These are phyloP conservation scores for Hapalemur alaotrensis DNA, from an alignment of 2,797 vertebrate species.

Conservation along the genomic window DNA sequence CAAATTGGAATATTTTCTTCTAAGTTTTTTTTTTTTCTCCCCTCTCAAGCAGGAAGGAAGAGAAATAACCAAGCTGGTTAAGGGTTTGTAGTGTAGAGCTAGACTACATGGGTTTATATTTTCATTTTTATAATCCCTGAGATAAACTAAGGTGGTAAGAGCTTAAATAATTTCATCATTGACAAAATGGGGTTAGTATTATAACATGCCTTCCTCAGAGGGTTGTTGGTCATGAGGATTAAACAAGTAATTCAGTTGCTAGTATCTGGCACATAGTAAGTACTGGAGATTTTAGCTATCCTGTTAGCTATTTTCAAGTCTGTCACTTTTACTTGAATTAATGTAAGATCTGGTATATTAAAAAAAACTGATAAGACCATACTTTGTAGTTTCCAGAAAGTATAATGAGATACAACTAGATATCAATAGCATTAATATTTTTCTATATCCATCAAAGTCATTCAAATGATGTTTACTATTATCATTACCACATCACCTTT, in stretches of 20 bases:
- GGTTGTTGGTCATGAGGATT: conserved; percentile 10
- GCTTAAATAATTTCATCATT: not conserved
- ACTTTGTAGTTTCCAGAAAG: conserved; percentile 26
- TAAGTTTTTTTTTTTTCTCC: not conserved
- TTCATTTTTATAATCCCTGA: not conserved
- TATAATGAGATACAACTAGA: conserved; percentile 16
- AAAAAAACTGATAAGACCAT: conserved; percentile 30
- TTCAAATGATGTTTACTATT: conserved; percentile 16
- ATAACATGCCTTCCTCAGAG: not conserved
- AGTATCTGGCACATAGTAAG: not conserved
- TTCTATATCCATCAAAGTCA: not conserved
- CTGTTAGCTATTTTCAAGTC: conserved; percentile 33
- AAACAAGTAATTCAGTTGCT: conserved; percentile 31
- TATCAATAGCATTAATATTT: not conserved
- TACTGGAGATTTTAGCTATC: conserved; percentile 25
- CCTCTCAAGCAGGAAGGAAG: not conserved
- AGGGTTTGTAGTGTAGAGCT: not conserved
- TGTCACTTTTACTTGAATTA: conserved; percentile 40
- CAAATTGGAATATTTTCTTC: not conserved
- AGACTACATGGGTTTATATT: not conserved
- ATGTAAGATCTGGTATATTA: conserved; percentile 25
- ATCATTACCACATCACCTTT: not conserved
- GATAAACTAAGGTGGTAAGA: not conserved
- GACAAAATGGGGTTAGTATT: not conserved
- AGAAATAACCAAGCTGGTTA: conserved; percentile 28